Evolutionary conservation across 2,797 vertebrate species (phyloP).

Genomic region (Gallinago nigripennis): DNA sequence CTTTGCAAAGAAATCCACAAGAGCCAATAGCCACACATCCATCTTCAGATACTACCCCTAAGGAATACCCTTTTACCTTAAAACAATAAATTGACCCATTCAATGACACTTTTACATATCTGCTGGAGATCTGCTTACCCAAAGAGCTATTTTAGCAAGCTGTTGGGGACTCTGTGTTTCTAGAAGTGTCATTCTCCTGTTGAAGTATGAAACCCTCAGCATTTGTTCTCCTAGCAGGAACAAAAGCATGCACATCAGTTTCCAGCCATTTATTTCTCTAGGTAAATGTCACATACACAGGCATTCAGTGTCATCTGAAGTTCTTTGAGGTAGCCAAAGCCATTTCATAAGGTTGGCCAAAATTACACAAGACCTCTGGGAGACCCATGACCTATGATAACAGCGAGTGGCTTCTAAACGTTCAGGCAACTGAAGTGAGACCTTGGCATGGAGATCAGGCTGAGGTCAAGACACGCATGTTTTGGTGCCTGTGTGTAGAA

Average conservation of each 20-base stretch:
- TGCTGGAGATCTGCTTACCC: not conserved
- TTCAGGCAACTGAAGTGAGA: not conserved
- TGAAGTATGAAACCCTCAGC: not conserved
- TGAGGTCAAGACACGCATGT: not conserved
- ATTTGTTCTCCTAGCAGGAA: not conserved
- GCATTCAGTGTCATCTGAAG: not conserved
- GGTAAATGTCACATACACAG: accelerated
- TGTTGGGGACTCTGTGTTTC: not conserved
- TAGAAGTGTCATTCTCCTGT: not conserved
- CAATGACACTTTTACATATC: not conserved
- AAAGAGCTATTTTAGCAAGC: not conserved
- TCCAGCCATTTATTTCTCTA: not conserved
- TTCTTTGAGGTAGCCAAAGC: not conserved
- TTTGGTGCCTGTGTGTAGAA: not conserved
- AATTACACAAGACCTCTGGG: not conserved
- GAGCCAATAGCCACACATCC: not conserved
- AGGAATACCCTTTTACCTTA: not conserved
- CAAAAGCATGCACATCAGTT: accelerated
- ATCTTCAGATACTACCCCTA: not conserved
- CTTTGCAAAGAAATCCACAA: not conserved
- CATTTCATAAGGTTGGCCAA: not conserved
- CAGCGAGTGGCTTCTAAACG: accelerated
- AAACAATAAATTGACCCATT: not conserved
- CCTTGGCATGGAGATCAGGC: not conserved
- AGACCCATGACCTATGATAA: not conserved